Evolutionary conservation across 2,113 vertebrate species (phyloP).

Genomic region (Bufo gargarizans): DNA sequence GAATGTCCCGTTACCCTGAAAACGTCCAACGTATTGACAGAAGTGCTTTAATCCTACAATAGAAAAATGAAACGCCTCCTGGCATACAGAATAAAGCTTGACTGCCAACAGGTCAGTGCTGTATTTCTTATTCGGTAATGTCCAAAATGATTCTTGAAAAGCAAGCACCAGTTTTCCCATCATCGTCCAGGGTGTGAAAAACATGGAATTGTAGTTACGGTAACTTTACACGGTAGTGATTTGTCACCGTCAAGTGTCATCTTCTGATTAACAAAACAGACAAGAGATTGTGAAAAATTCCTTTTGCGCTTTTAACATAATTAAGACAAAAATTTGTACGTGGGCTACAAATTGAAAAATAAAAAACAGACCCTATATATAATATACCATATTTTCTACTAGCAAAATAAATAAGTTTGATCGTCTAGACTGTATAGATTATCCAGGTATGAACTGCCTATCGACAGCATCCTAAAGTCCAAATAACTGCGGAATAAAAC

Average conservation of each 20-base stretch:
- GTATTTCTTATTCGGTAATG: background rate
- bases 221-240: background rate
- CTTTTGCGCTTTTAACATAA: background rate
- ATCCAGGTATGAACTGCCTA: slow-evolving; percentile 59
- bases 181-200: background rate
- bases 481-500: slow-evolving; percentile 56
- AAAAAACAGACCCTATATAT: slow-evolving; percentile 65
- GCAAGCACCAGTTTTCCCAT: background rate
- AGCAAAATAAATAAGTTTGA: slow-evolving; percentile 80
- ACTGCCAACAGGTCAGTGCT: background rate
- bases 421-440: slow-evolving; percentile 63
- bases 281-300: background rate
- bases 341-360: background rate
- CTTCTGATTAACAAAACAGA: background rate
- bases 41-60: background rate
- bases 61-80: background rate
- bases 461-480: slow-evolving; percentile 57
- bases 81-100: background rate
- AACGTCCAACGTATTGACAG: background rate
- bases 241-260: background rate
- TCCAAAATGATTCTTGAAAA: background rate
- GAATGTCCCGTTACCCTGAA: background rate
- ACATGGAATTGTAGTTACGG: background rate
- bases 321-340: slow-evolving; percentile 6
- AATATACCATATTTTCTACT: slow-evolving; percentile 70